Evolutionary conservation across 2,113 vertebrate genomes (phyloP).

Genomic region (Phrynosoma blainvillii): DNA sequence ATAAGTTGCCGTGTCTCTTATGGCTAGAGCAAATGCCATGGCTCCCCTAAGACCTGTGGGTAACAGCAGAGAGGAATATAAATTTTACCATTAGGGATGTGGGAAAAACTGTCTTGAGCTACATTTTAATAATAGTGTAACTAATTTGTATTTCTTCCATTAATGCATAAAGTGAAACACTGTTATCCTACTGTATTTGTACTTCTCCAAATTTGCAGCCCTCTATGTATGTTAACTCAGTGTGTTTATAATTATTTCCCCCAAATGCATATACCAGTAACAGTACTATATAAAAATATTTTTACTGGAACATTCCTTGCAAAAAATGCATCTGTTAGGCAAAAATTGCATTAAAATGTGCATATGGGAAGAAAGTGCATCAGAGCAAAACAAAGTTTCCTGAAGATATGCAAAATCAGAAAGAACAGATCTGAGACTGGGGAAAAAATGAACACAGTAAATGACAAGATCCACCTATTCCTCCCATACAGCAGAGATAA

Average conservation of each 20-base stretch:
- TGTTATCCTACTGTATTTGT: not conserved
- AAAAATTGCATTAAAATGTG: not conserved
- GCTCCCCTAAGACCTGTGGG: slow-evolving; percentile 90
- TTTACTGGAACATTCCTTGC: too few species aligned
- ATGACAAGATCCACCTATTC: not conserved
- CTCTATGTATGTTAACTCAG: not conserved
- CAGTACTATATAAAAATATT: too few species aligned
- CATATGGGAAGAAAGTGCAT: not conserved
- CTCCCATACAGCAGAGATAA: not conserved
- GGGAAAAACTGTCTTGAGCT: not conserved
- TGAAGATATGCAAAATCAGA: not conserved
- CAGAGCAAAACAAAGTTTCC: not conserved
- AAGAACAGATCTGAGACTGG: too few species aligned
- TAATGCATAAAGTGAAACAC: not conserved
- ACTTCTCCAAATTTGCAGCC: not conserved
- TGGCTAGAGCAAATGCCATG: slow-evolving; percentile 96
- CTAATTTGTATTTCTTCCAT: not conserved
- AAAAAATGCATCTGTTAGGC: too few species aligned
- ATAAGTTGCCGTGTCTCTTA: slow-evolving; percentile 94
- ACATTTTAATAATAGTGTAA: not conserved
- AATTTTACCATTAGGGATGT: not conserved
- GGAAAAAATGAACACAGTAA: too few species aligned
- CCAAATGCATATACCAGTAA: too few species aligned
- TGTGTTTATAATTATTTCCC: too few species aligned
- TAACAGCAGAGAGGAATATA: slow-evolving; percentile 3